Conservation (phyloP, 2,888 invertebrate genomes). For the Crocallis elinguaria region DNA sequence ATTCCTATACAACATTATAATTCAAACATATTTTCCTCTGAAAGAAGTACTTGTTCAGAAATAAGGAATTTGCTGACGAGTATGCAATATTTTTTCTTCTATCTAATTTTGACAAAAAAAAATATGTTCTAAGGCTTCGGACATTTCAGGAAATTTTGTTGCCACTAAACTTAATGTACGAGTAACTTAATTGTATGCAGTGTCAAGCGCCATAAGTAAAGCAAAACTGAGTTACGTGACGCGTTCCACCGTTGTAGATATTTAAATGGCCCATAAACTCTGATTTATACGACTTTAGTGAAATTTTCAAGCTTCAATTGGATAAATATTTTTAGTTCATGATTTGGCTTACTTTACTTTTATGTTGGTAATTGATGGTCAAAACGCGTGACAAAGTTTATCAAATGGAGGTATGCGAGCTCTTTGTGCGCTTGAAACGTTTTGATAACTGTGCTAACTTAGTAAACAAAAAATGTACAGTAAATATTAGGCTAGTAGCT, state of each 20-base stretch:
- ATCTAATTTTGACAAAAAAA: no score
- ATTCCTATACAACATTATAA: no score
- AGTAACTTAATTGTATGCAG: slow-evolving; percentile 40
- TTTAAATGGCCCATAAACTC: slow-evolving; percentile 68
- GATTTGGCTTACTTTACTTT: slow-evolving; percentile 44
- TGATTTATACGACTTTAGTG: slow-evolving; percentile 63
- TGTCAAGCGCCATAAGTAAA: slow-evolving; percentile 46
- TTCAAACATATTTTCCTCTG: no score
- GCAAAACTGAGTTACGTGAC: slow-evolving; percentile 61
- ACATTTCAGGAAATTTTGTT: not conserved
- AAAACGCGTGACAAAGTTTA: slow-evolving; percentile 48
- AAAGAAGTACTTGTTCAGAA: no score
- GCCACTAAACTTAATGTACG: slow-evolving; percentile 13
- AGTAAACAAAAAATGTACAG: not conserved
- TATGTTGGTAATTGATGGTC: slow-evolving; percentile 52
- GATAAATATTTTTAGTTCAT: slow-evolving; percentile 47
- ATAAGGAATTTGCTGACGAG: no score
- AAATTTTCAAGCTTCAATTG: slow-evolving; percentile 52
- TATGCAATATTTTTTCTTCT: no score
- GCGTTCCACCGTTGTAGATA: slow-evolving; percentile 58
- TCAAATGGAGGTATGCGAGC: slow-evolving; percentile 35
- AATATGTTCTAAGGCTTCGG: no score
- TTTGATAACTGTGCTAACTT: slow-evolving; percentile 28
- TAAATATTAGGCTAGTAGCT: not conserved
- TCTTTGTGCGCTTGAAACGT: slow-evolving; percentile 25